Evolutionary conservation across 2,797 vertebrate species (phyloP).

Genomic region (Xenopus petersii): DNA sequence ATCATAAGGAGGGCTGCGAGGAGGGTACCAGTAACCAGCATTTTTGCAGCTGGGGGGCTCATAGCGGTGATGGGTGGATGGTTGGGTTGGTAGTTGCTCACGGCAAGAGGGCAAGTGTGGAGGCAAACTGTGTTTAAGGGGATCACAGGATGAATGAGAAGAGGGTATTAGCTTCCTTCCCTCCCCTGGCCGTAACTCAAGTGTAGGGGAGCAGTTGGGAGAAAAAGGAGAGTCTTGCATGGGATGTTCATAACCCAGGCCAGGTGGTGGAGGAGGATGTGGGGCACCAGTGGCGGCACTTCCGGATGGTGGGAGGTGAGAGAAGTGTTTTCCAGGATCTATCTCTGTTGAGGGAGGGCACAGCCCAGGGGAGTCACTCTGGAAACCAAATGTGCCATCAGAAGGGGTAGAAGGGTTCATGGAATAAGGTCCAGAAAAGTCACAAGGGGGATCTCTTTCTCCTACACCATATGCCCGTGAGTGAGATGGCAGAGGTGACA

Average conservation of each 20-base stretch:
- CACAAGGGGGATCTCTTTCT: conserved; percentile 84
- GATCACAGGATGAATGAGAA: conserved; percentile 65
- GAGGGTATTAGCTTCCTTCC: conserved; percentile 70
- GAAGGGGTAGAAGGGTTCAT: conserved; percentile 95
- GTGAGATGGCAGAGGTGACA: conserved; percentile 89
- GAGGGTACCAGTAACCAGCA: conserved; percentile 91
- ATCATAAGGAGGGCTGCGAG: conserved; percentile 79
- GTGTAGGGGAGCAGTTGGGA: conserved; percentile 86
- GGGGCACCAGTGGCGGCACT: conserved; percentile 52
- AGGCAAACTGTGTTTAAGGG: conserved; percentile 72
- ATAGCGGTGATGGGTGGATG: conserved; percentile 81
- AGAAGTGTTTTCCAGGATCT: conserved; percentile 70
- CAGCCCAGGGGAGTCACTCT: conserved; percentile 87
- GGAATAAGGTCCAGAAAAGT: conserved; percentile 93
- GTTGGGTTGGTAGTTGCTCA: conserved; percentile 81
- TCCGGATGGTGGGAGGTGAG: conserved; percentile 57
- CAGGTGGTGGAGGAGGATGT: conserved; percentile 74
- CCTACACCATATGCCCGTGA: conserved; percentile 79
- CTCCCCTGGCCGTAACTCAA: conserved; percentile 68
- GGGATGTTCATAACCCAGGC: conserved; percentile 69
- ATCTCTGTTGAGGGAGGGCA: conserved; percentile 82
- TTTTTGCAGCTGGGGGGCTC: conserved; percentile 95
- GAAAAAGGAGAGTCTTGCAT: conserved; percentile 86
- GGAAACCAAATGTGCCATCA: conserved; percentile 91
- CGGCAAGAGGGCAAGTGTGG: conserved; percentile 72